Base-by-base conservation (phyloP, 2,888 invertebrate species). In the Congeria kusceri region DNA sequence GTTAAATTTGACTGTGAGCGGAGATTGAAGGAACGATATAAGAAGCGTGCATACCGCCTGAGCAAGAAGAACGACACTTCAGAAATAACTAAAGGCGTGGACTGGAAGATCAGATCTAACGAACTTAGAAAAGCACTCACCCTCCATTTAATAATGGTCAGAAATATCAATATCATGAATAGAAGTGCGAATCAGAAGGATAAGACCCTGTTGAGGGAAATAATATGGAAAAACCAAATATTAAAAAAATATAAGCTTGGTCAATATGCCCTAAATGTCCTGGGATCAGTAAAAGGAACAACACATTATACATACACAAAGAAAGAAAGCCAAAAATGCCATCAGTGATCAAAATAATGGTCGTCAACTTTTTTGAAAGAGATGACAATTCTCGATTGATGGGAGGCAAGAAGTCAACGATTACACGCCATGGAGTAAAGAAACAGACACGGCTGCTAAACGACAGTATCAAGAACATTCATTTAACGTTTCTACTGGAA, bases 361-460 rank as follows among this genome's bases (percentile, higher is more conserved):
- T 58, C 15, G 9, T 58, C 23, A 25, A 58, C 23, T 58, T 20
- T 58, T 58, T 58, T 58, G 9, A 25, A 58, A 15, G 58, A 18
- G 58, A 58, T 25, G 27, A 58, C 23, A 27, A 58, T 25, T 58
- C 5, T 4, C 25, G 25, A 58, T 4, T 58, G 5, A 58, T 58
- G 58, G 23, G 28, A 23, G 58, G 28, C 18, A 58, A 58, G 58
- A 58, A 58, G 25, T 58, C 20, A 5, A 58, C 58, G 23, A 58
- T 58, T 58, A 58, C 58, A 23, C 58, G 25, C 20, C 58, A 58
- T 58, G 58, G 58, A 58, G 18, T 25, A 18, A 58, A 23, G 23
- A 58, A 23, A 25, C 58, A 23, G 58, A 58, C 23, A 7, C 27
- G 25, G 5, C 18, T 28, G 27, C 23, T 58, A 25, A 58, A 58